Evolutionary conservation across 2,113 vertebrate species (phyloP), one percentile per base, ranked within the genome.

Genomic region (Sialia sialis): DNA sequence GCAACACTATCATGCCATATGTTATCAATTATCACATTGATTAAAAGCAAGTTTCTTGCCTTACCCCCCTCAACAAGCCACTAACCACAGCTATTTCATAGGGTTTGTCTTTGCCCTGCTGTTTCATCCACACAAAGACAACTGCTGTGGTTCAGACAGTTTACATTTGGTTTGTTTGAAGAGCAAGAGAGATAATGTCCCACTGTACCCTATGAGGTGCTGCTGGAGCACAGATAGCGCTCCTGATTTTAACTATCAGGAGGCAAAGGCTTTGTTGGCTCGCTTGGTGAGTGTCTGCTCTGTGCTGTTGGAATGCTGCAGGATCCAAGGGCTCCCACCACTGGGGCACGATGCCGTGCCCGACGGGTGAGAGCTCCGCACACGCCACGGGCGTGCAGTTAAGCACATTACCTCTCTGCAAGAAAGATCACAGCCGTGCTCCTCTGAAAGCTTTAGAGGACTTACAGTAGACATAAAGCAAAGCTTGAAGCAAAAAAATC

Each of bases 21-120:
- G 98, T 97, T 97, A 98, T 95, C 34, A 77, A 98, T 98, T 98
- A 98, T 97, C 96, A 97, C 98, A 97, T 95, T 98, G 98, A 99
- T 99, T 98, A 98, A 98, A 99, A 98, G 96, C 60, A 32, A 98
- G 86, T 97, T 97, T 97, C 96, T 98, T 95, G 97, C 89, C 87
- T 96, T 82, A 32, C 27, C 60, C 87, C 86, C 94, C 87, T 91
- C 95, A 95, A 97, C 90, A 97, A 98, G 96, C 98, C 98, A 93
- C 97, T 95, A 96, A 98, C 98, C 98, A 97, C 98, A 98, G 96
- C 78, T 97, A 98, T 98, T 98, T 98, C 87, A 91, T 52, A 95
- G 96, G 96, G 94, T 96, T 97, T 97, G 87, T 96, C 83, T 96
- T 93, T 97, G 95, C 94, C 95, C 92, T 95, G 90, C 95, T 97